Base-by-base conservation (phyloP, 1,140 invertebrate genomes). In the Sycobia sp. region DNA sequence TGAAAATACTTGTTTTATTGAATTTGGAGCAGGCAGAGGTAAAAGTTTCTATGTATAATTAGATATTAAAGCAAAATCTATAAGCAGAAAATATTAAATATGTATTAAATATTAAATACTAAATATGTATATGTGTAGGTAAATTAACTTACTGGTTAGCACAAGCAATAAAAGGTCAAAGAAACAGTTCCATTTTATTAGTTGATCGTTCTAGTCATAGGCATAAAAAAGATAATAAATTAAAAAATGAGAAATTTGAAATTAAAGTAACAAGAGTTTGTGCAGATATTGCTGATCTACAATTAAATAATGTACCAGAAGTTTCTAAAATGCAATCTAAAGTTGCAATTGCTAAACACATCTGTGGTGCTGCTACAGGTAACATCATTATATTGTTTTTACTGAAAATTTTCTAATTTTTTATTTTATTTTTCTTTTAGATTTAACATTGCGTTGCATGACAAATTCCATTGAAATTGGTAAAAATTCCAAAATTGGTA, bases 1-100 rank as follows among this genome's bases (percentile, higher is more conserved):
- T 20, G 73, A 86, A 4, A 70, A 84, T 54, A 89, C 87, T 0
- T 90, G 89, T 74, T 93, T 86, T 72, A 86, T 95, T 54, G 93
- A 96, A 77, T 89, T 94, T 76, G 93, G 93, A 9, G 92, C 92
- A 23, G 93, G 93, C n/a, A 92, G 90, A 86, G 93, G 92, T 86
- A 80, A 72, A 53, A 53, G 8, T 38, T 61, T 44, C 14, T 20
- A 36, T 39, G 11, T 34, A 25, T 1, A 36, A 46, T 56, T 50
- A 1, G 34, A 9, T 5, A 36, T 51, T 51, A 18, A 3, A 49
- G 16, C n/a, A 36, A 23, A 46, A 11, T 20, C 14, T 22, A 38
- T 51, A 9, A 38, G 7, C 3, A 36, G 8, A 36, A 36, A 34
- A 14, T 38, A 7, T 0, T 22, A n/a, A 46, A n/a, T n/a, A n/a